A percentile compares a stretch with the other conserved stretches of the same genome.
Evolutionary conservation across 2,797 vertebrate genomes (phyloP).

Genomic region (Labeo calbasu): DNA sequence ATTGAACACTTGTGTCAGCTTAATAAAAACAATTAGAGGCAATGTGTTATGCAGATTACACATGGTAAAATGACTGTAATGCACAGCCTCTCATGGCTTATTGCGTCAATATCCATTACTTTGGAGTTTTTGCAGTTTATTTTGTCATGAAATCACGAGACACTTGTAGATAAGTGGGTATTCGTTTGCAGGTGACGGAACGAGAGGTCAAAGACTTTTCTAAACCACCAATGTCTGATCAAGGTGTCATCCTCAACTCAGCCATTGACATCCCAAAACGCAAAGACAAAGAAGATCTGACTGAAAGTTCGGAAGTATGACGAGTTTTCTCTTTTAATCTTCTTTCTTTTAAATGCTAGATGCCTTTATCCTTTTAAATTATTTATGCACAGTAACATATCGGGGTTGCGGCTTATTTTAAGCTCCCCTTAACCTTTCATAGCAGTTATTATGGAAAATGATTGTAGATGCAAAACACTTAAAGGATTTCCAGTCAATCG

Average conservation of each 20-base stretch:
- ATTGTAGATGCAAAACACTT: not conserved
- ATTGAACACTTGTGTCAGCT: not conserved
- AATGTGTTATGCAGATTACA: not conserved
- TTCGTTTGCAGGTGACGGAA: constrained; percentile 78
- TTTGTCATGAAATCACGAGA: not conserved
- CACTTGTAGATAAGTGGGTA: constrained; percentile 53
- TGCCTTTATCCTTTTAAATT: constrained; percentile 2
- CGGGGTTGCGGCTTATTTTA: constrained; percentile 10
- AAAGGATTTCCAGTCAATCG: not conserved
- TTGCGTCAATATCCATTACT: not conserved
- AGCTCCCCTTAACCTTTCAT: constrained; percentile 14
- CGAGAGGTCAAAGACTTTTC: constrained; percentile 84
- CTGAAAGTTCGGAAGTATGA: constrained; percentile 83
- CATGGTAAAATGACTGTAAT: not conserved
- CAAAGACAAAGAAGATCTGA: constrained; percentile 82
- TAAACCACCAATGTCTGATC: constrained; percentile 76
- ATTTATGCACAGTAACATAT: not conserved
- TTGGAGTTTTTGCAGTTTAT: constrained; percentile 3
- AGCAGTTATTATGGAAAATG: not conserved
- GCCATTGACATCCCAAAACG: constrained; percentile 79
- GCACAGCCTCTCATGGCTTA: not conserved
- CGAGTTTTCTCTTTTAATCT: constrained; percentile 36
- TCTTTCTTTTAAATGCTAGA: constrained; percentile 4
- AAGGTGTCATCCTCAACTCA: constrained; percentile 75
- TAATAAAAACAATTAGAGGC: not conserved